Base-by-base conservation (phyloP, 2,797 vertebrate genomes). In the Avahi laniger region DNA sequence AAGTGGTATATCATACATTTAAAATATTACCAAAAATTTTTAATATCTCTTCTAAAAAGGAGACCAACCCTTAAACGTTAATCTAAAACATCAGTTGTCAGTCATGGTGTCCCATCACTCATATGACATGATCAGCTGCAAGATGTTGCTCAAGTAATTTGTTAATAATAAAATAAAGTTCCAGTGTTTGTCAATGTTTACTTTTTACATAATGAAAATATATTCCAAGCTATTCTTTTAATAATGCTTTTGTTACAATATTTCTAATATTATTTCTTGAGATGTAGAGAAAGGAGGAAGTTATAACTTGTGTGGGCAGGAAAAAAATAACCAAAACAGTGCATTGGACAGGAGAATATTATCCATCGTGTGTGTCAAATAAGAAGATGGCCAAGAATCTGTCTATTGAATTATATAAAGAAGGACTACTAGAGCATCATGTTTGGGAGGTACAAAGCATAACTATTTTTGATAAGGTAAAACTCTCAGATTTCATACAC, bases 171-270 rank as follows among this genome's bases (percentile, higher is more conserved):
- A 35, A 48, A 87, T 83, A 87, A 82, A 82, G 26, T 59, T 38
- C 15, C 13, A n/a, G 8, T 61, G 20, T 46, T 50, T 88, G 48
- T 46, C n/a, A 84, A 30, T 50, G 41, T 24, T 84, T n/a, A 82
- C 8, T 72, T 95, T 83, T 79, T 48, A 61, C 54, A 52, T n/a
- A 80, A 91, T 79, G 79, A 93, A 70, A 96, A 82, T 82, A 54
- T 35, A 76, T 57, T 95, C 33, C 35, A 78, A 48, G 33, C 13
- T 35, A 79, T 35, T 94, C 3, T 79, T 75, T 20, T 70, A 93
- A 83, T 65, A 93, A 48, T 80, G 2, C 54, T 26, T 76, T 24
- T 59, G 35, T 54, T 72, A 65, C 46, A 33, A 43, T 65, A 85
- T 59, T 88, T 83, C 65, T 91, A 65, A 24, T 83, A 54, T 65